Conservation (phyloP, 2,797 vertebrate species). For the Chaetophractus vellerosus region DNA sequence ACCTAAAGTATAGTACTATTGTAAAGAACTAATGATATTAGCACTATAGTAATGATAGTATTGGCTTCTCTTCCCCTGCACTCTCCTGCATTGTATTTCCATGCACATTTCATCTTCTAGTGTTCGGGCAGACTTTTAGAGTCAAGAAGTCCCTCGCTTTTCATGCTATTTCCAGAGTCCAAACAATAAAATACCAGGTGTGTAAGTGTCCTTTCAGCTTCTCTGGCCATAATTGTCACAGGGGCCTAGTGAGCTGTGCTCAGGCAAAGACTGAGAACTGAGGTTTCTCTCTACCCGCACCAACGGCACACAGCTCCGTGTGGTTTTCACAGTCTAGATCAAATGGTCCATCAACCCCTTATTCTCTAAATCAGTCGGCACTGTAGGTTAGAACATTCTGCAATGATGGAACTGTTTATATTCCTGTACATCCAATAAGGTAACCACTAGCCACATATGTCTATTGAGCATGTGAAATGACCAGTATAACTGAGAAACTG, state of each 20-base stretch:
- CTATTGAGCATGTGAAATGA: neutral
- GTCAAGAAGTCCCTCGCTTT: slow-evolving; percentile 1
- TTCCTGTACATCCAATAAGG: neutral
- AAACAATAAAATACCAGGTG: neutral
- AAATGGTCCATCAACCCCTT: neutral
- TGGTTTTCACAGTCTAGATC: neutral
- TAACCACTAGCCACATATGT: neutral
- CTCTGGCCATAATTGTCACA: neutral
- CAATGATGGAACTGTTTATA: neutral
- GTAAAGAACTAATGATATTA: neutral
- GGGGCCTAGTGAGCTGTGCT: neutral
- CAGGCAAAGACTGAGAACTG: neutral
- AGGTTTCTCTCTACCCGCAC: neutral
- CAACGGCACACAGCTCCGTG: neutral
- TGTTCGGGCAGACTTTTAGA: neutral
- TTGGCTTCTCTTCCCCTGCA: neutral
- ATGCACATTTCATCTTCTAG: neutral
- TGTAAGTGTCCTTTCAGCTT: neutral
- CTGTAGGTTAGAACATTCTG: neutral
- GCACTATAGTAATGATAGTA: neutral
- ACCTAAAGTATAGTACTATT: neutral
- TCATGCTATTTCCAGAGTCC: neutral
- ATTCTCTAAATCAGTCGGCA: neutral
- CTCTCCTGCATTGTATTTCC: neutral
- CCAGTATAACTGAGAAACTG: neutral